A percentile compares a stretch with the other conserved stretches of the same genome.
These are phyloP conservation scores for Philopedon plagiatum DNA, from an alignment of 2,888 invertebrate genomes.

Conservation along the genomic window DNA sequence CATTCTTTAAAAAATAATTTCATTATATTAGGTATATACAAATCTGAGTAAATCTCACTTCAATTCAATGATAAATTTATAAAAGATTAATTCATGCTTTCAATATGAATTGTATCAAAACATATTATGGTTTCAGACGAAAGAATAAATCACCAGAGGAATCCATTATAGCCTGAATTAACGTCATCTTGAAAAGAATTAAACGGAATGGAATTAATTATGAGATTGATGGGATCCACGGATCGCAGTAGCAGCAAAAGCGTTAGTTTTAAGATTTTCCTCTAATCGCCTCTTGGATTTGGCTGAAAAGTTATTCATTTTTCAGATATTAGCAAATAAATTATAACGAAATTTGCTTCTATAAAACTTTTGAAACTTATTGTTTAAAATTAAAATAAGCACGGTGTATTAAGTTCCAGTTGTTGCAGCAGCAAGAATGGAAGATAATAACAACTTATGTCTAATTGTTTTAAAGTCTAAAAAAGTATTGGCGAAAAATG, in stretches of 20 bases:
- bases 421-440: no score
- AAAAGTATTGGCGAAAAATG: no score
- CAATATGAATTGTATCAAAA: conserved; percentile 56
- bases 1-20: background rate
- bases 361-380: no score
- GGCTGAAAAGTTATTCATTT: conserved; percentile 27
- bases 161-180: conserved; percentile 68
- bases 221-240: conserved; percentile 69
- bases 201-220: conserved; percentile 71
- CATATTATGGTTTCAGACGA: conserved; percentile 57
- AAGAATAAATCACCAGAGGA: conserved; percentile 66
- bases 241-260: conserved; percentile 25
- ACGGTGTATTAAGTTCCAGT: no score
- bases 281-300: conserved; percentile 28
- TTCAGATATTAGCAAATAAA: conserved; percentile 12
- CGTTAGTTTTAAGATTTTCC: conserved; percentile 60
- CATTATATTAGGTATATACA: no score
- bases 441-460: no score
- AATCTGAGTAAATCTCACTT: no score
- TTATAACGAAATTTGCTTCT: background rate
- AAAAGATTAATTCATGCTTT: conserved; percentile 52
- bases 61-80: conserved; percentile 22
- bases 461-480: no score
- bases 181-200: conserved; percentile 70
- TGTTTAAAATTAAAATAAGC: no score